Conservation (phyloP, 2,113 vertebrate species). For the Hirundichthys speculiger region DNA sequence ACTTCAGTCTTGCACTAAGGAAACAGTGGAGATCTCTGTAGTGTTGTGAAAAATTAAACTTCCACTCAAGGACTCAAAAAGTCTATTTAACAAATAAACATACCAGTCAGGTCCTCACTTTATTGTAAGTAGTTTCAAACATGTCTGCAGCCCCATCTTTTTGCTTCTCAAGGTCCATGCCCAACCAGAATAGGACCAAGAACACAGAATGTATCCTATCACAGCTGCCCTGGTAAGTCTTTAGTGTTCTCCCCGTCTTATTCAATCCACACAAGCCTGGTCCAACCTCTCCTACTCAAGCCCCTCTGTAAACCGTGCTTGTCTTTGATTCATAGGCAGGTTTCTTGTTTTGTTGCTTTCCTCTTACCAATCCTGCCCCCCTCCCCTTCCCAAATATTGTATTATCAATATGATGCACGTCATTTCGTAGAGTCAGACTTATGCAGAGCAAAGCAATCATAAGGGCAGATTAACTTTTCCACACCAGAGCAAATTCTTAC, state of each 20-base stretch:
- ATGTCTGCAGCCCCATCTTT: slow-evolving; percentile 76
- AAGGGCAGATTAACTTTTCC: slow-evolving; percentile 43
- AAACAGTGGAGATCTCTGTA: slow-evolving; percentile 32
- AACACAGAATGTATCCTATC: slow-evolving; percentile 79
- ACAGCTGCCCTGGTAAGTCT: slow-evolving; percentile 79
- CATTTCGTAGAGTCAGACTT: slow-evolving; percentile 34
- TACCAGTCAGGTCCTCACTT: slow-evolving; percentile 37
- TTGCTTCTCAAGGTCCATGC: slow-evolving; percentile 82
- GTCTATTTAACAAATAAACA: slow-evolving; percentile 30
- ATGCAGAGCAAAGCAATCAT: slow-evolving; percentile 27
- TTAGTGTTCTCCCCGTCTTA: slow-evolving; percentile 71
- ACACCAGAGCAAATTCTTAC: slow-evolving; percentile 19
- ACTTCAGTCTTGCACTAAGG: slow-evolving; percentile 33
- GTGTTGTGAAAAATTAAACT: slow-evolving; percentile 26
- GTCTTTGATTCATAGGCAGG: slow-evolving; percentile 42
- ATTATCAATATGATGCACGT: slow-evolving; percentile 20
- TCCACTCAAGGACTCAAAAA: slow-evolving; percentile 45
- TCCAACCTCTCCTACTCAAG: slow-evolving; percentile 57
- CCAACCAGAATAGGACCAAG: slow-evolving; percentile 79
- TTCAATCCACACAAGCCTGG: slow-evolving; percentile 63
- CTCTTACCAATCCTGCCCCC: slow-evolving; percentile 46
- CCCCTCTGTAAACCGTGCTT: slow-evolving; percentile 56
- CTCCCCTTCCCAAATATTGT: slow-evolving; percentile 27
- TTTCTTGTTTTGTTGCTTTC: slow-evolving; percentile 49
- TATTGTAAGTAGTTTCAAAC: slow-evolving; percentile 54